Evolutionary conservation across 1,140 invertebrate genomes (phyloP), one percentile per base, ranked within the genome.

Genomic region (Drosophila santomea): DNA sequence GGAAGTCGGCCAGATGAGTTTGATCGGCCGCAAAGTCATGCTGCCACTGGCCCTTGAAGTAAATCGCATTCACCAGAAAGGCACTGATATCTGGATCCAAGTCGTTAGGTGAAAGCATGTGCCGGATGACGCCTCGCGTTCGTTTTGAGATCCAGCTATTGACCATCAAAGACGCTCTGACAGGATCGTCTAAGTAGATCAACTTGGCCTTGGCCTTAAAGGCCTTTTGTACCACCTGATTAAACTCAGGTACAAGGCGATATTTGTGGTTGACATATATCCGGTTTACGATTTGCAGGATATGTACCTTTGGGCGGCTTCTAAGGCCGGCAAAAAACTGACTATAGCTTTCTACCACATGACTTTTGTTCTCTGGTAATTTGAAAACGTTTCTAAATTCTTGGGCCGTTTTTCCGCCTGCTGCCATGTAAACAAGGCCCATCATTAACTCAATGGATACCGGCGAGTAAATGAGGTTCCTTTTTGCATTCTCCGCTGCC

Each of bases 41-140:
- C 11, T 62, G 32, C 88, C 90, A 91, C 6, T 67, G 55, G 32
- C 83, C 90, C 20, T 90, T 84, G 36, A 96, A 96, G 80, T 95
- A 95, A 35, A 96, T 93, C 1, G 95, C 95, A 85, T 96, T 96
- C 1, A 94, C 91, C 4, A 96, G 86, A 11, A 96, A 91, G 44
- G 95, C 60, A 23, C 38, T 90, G 75, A 93, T 93, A 5, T 75
- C 28, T 0, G 6, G 2, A 45, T 61, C 38, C 0, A 94, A 44
- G 4, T 74, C 75, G 47, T 41, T 89, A 28, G 90, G 17, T 1
- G 76, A 10, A 6, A 95, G 67, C 0, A 96, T 83, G 67, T 95
- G 66, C 44, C 92, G 93, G 20, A 96, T 95, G 72, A 93, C 93
- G 38, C 93, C 86, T 23, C 93, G 92, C 0, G 95, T 96, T 39